phyloP scores from a whole-genome alignment of 2,797 vertebrate species.

The Alauda arvensis region DNA sequence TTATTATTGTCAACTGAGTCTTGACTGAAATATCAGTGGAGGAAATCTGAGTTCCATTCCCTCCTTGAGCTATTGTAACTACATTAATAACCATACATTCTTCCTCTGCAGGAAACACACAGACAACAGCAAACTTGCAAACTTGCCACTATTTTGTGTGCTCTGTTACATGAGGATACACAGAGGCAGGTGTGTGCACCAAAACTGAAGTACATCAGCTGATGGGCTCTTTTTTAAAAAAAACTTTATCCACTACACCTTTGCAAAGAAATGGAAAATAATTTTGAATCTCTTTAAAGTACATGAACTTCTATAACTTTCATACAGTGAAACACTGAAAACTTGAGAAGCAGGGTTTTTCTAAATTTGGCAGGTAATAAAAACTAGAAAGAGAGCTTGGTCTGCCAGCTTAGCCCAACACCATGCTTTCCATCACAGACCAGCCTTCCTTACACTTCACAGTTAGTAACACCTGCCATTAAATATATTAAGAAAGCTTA shows the following conservation, averaged over 20 bases:
- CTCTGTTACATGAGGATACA: not conserved
- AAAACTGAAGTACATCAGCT: not conserved
- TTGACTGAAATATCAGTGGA: too few relatives aligned
- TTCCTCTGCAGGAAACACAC: too few relatives aligned
- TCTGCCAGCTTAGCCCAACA: not conserved
- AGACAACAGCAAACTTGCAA: not conserved
- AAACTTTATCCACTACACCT: not conserved
- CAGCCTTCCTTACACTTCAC: not conserved
- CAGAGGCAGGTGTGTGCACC: not conserved
- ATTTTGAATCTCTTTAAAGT: not conserved
- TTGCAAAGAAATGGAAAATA: not conserved
- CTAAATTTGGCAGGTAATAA: not conserved
- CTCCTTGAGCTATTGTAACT: too few relatives aligned
- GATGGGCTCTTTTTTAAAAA: not conserved
- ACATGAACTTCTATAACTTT: not conserved
- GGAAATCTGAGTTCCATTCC: too few relatives aligned
- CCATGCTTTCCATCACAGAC: not conserved
- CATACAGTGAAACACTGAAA: not conserved
- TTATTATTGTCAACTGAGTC: too few relatives aligned
- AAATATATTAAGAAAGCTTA: not conserved
- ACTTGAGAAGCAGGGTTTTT: not conserved
- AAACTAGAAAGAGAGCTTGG: not conserved
- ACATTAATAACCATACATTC: too few relatives aligned
- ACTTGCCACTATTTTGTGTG: not conserved
- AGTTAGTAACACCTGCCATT: not conserved